Evolutionary conservation across 1,140 invertebrate genomes (phyloP).

Genomic region (Diploscapter pachys): DNA sequence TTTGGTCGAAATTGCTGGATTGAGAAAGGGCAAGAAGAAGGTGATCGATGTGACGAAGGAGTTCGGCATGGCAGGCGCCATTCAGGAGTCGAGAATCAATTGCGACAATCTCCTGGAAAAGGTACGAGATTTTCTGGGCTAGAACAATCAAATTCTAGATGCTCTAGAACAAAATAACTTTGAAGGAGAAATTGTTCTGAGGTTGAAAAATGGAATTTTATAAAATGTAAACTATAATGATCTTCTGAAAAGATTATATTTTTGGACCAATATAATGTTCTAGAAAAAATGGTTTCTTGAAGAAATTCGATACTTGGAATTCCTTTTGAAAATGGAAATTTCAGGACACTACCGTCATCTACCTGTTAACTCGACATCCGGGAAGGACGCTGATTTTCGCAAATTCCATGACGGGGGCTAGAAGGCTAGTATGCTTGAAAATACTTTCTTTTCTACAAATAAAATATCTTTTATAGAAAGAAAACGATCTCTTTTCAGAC

Average conservation of each 20-base stretch:
- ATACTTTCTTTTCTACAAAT: too few relatives aligned
- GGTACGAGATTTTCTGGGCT: conserved; percentile 20
- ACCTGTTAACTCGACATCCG: conserved; percentile 77
- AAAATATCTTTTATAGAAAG: too few relatives aligned
- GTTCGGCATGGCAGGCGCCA: conserved; percentile 72
- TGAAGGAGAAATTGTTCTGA: too few relatives aligned
- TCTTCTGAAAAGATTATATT: too few relatives aligned
- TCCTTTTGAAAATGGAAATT: conserved; percentile 13
- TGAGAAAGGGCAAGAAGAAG: conserved; percentile 71
- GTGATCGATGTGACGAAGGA: conserved; percentile 81
- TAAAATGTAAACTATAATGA: too few relatives aligned
- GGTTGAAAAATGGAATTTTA: too few relatives aligned
- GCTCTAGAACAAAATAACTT: not conserved
- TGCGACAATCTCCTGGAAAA: conserved; percentile 72
- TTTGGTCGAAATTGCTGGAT: conserved; percentile 21
- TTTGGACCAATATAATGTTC: too few relatives aligned
- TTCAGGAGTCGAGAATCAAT: conserved; percentile 77
- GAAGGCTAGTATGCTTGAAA: conserved; percentile 60
- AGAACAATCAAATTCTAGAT: not conserved
- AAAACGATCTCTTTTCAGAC: conserved; percentile 23
- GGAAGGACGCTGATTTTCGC: conserved; percentile 92
- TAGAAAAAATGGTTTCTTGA: too few relatives aligned
- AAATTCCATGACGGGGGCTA: conserved; percentile 89
- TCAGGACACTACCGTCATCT: conserved; percentile 84
- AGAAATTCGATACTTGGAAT: too few relatives aligned